phyloP scores from a whole-genome alignment of 2,888 invertebrate species.

The Polia nebulosa region DNA sequence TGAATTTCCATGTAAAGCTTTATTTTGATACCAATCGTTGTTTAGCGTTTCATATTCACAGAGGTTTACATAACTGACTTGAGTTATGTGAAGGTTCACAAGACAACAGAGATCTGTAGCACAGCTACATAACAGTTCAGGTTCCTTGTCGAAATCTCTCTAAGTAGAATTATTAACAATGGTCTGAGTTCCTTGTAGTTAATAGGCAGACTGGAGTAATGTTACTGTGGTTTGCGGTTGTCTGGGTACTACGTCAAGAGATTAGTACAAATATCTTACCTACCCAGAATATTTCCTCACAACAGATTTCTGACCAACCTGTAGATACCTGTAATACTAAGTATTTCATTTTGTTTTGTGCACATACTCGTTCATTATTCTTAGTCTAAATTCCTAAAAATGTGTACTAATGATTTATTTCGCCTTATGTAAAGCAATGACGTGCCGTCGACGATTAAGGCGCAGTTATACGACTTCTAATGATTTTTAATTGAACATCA shows the following conservation, averaged over 20 bases:
- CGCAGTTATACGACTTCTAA: too few relatives aligned
- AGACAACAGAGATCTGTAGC: too few relatives aligned
- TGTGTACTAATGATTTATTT: too few relatives aligned
- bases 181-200: conserved; percentile 24
- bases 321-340: background rate
- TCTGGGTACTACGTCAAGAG: background rate
- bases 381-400: too few relatives aligned
- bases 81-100: background rate
- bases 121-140: background rate
- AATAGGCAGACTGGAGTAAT: conserved; percentile 13
- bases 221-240: conserved; percentile 33
- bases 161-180: conserved; percentile 18
- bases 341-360: too few relatives aligned
- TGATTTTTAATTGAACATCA: too few relatives aligned
- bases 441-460: too few relatives aligned
- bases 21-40: background rate
- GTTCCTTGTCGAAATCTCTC: background rate
- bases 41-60: too few relatives aligned
- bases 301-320: background rate
- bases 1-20: background rate
- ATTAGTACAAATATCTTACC: background rate
- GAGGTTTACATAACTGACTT: too few relatives aligned
- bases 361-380: too few relatives aligned
- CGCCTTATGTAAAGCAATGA: too few relatives aligned
- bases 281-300: background rate